Percentiles rank a stretch among this genome's conserved stretches.
phyloP scores from a whole-genome alignment of 2,797 vertebrate genomes.

The Cetoscarus ocellatus region DNA sequence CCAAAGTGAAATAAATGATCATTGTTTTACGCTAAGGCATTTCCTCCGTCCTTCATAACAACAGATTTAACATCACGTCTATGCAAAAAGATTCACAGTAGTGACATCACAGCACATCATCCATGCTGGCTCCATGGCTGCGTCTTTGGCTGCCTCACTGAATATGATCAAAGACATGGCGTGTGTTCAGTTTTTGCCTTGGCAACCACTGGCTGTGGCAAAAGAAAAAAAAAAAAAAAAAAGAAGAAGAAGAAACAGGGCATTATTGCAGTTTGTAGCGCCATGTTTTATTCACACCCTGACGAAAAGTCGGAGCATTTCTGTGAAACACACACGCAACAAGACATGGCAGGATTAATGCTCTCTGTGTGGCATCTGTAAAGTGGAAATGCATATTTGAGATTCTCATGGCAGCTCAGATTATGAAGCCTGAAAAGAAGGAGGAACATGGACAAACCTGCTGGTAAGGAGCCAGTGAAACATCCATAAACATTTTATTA shows the following conservation, averaged over 20 bases:
- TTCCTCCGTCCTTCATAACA: conserved; percentile 26
- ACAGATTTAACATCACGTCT: conserved; percentile 49
- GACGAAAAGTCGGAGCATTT: conserved; percentile 18
- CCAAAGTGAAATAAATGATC: conserved; percentile 33
- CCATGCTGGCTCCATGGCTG: conserved; percentile 18
- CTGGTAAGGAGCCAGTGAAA: background rate
- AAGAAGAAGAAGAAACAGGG: background rate
- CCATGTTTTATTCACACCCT: conserved; percentile 26
- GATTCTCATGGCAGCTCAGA: background rate
- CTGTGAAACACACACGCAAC: conserved; percentile 4
- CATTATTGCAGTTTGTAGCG: conserved; percentile 16
- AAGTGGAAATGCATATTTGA: conserved; percentile 7
- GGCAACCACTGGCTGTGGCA: conserved; percentile 24
- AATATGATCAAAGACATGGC: conserved; percentile 50
- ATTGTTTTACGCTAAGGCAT: conserved; percentile 17
- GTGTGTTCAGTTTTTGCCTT: conserved; percentile 37
- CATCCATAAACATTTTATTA: conserved; percentile 11
- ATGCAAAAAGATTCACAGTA: conserved; percentile 31
- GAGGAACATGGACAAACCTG: background rate
- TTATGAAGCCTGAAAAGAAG: background rate
- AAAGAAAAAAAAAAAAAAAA: background rate
- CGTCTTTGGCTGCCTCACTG: conserved; percentile 32
- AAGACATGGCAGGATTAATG: conserved; percentile 5
- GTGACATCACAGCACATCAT: conserved; percentile 33
- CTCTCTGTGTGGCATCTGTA: background rate